phyloP scores from a whole-genome alignment of 2,113 vertebrate species.

The Cottus gobio region DNA sequence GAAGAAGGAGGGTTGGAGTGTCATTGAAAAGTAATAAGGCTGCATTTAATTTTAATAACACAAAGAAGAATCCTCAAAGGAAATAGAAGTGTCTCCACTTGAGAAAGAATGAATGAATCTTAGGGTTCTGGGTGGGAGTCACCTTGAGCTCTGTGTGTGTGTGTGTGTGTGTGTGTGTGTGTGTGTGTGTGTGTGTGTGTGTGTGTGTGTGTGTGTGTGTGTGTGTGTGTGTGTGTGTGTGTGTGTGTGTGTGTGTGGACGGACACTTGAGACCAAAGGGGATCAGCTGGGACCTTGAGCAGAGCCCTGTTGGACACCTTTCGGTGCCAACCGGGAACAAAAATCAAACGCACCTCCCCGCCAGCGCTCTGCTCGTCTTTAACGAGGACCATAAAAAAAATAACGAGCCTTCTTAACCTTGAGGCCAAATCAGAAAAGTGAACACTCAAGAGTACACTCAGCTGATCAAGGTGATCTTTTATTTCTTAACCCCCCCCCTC shows the following conservation, averaged over 20 bases:
- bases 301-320: conserved; percentile 39
- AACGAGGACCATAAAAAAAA: conserved; percentile 61
- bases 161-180: neutral
- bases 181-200: neutral
- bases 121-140: conserved; percentile 55
- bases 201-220: neutral
- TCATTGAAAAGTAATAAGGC: conserved; percentile 67
- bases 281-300: conserved; percentile 37
- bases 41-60: conserved; percentile 61
- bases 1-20: conserved; percentile 29
- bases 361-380: conserved; percentile 40
- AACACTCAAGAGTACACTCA: conserved; percentile 29
- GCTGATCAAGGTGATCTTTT: conserved; percentile 59
- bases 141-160: conserved; percentile 60
- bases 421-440: conserved; percentile 44
- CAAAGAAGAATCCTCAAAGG: conserved; percentile 44
- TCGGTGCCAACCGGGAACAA: neutral
- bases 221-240: conserved; percentile 4
- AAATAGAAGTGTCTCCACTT: conserved; percentile 47
- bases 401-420: conserved; percentile 75
- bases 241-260: neutral
- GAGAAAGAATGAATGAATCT: conserved; percentile 42
- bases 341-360: conserved; percentile 15
- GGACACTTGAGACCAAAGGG: conserved; percentile 37
- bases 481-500: conserved; percentile 13